A percentile compares a stretch with the other conserved stretches of the same genome.
Evolutionary conservation across 2,797 vertebrate genomes (phyloP).

Genomic region (Schizopygopsis pylzovi): DNA sequence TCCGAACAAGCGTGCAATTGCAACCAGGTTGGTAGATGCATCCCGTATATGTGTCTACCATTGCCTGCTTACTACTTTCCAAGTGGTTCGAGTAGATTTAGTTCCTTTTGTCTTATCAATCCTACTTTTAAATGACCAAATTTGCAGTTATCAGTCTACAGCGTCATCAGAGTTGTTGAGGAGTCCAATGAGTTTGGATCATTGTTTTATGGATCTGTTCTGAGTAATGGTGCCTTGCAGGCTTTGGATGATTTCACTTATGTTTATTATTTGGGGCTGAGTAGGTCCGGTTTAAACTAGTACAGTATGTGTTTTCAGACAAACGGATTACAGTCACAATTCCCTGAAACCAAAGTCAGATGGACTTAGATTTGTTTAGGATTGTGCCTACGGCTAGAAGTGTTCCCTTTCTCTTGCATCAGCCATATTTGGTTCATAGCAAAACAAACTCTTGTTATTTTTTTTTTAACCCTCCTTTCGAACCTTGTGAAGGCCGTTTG

Average conservation of each 20-base stretch:
- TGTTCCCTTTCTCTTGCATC: slow-evolving; percentile 54
- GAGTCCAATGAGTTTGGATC: background rate
- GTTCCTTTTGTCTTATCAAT: slow-evolving; percentile 54
- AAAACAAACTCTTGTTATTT: background rate
- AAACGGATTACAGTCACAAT: background rate
- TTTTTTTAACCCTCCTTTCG: background rate
- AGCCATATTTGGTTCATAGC: background rate
- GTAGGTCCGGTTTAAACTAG: slow-evolving; percentile 43
- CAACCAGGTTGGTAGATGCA: slow-evolving; percentile 63
- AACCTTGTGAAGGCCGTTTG: background rate
- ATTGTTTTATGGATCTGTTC: background rate
- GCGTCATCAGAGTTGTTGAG: background rate
- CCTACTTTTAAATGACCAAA: background rate
- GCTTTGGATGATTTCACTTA: slow-evolving; percentile 17
- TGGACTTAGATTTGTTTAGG: slow-evolving; percentile 40
- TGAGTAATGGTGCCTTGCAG: background rate
- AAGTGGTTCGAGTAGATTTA: slow-evolving; percentile 34
- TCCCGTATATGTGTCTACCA: slow-evolving; percentile 40
- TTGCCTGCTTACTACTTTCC: slow-evolving; percentile 23
- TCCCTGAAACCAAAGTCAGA: slow-evolving; percentile 25
- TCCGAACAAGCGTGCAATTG: slow-evolving; percentile 39
- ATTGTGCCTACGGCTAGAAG: slow-evolving; percentile 58
- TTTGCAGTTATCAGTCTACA: background rate
- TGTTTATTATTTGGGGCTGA: slow-evolving; percentile 19
- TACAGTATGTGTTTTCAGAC: slow-evolving; percentile 56